These are phyloP conservation scores for Podarcis siculus DNA, from an alignment of 2,797 vertebrate genomes.

Conservation along the genomic window DNA sequence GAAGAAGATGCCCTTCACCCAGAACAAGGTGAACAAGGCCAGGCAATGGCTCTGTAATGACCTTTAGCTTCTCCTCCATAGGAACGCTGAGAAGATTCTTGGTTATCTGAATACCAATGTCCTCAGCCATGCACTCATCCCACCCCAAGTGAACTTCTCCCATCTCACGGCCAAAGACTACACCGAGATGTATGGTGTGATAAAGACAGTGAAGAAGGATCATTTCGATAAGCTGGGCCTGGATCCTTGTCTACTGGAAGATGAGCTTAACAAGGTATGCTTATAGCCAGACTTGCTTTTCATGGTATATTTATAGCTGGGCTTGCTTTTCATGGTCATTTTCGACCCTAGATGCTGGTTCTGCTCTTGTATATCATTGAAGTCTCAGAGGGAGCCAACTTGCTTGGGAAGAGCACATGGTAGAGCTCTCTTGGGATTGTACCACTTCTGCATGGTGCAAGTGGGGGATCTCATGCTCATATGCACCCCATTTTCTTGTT, in stretches of 20 bases:
- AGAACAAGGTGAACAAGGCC: not conserved
- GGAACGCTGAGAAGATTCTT: slow-evolving; percentile 93
- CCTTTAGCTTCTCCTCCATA: slow-evolving; percentile 54
- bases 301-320: not conserved
- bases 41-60: not conserved
- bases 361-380: not conserved
- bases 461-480: not conserved
- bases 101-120: slow-evolving; percentile 87
- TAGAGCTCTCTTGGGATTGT: not conserved
- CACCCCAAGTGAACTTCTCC: slow-evolving; percentile 93
- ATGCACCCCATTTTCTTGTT: not conserved
- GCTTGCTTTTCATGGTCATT: not conserved
- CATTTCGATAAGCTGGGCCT: slow-evolving; percentile 86
- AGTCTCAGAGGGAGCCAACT: not conserved
- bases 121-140: slow-evolving; percentile 92
- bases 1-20: not conserved
- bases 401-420: not conserved
- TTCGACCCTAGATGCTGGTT: not conserved
- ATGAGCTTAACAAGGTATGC: slow-evolving; percentile 91
- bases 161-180: slow-evolving; percentile 90
- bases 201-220: slow-evolving; percentile 89
- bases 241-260: slow-evolving; percentile 90
- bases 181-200: slow-evolving; percentile 89
- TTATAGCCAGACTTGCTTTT: not conserved
- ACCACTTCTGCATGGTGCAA: not conserved